Base-by-base conservation (phyloP, 2,113 vertebrate genomes). In the Podilymbus podiceps region DNA sequence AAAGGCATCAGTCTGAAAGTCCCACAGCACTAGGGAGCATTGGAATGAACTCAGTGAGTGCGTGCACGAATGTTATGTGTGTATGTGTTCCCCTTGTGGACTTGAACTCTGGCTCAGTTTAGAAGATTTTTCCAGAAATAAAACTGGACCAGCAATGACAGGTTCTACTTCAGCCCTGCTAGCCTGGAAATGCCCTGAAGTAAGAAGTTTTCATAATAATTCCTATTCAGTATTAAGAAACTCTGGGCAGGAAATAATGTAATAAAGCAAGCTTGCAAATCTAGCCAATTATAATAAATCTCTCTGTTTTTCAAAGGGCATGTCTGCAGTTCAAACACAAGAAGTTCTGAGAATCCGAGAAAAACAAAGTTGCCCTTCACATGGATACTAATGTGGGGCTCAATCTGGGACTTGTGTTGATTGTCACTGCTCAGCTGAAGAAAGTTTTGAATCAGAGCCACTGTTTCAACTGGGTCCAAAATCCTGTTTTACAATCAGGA, bases 181-280 rank as follows among this genome's bases (percentile, higher is more conserved):
- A 93, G 68, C 64, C 68, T 93, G 66, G 58, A 96, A 97, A 98
- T 96, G 97, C 90, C 92, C 96, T 95, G 94, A 98, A 94, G 97
- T 96, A 97, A 98, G 83, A 97, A 85, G 83, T 79, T 96, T 97
- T 97, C 95, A 97, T 98, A 98, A 94, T 90, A 63, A 96, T 98
- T 96, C 95, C 94, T 98, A 97, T 97, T 97, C 95, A 97, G 92
- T 74, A 95, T 93, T 90, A 89, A 90, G 95, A 97, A 98, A 98
- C 69, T 38, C 30, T 52, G 31, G 87, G 72, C 87, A 95, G 96
- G 90, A 97, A 98, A 95, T 97, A 97, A 96, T 96, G 97, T 89
- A 96, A 96, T 97, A 97, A 95, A 85, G 67, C 78, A 95, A 97
- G 82, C 93, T 94, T 96, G 92, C 59, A 97, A 97, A 97, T 97